Base-by-base conservation (phyloP, 2,888 invertebrate genomes). In the Physocephala rufipes region DNA sequence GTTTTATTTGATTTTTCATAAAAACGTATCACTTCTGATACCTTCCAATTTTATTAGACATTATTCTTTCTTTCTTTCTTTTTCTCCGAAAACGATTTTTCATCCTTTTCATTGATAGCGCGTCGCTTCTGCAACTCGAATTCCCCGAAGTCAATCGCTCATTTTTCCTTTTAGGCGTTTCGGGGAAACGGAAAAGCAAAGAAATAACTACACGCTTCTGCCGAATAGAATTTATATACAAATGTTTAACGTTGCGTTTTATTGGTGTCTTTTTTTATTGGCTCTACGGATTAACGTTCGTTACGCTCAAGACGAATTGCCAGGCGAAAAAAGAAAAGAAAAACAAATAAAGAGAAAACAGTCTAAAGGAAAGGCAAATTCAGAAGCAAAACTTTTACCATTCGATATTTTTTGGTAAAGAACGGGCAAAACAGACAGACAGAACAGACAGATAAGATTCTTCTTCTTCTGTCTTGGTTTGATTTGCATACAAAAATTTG, bases 231-330 rank as follows among this genome's bases (percentile, higher is more conserved):
- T 68, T 59, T 30, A 36, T 51, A 68, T 68, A 62, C 53, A 68
- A 68, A 68, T 68, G 68, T 68, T 68, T 62, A 68, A 68, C 61
- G 62, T 68, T 49, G 68, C 68, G 36, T 68, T 68, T 68, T 62
- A 68, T 68, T 68, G 68, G 47, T 21, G 49, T 28, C 19, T 30
- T 49, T 51, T 67, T 45, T 67, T 66, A 53, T 66, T 66, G 61
- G 61, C 68, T 51, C 19, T 7, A 36, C 21, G 51, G 62, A 68
- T 68, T 68, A 68, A 68, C 62, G 68, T 68, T 61, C 68, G 68
- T 62, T 68, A 30, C 62, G 68, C 68, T 68, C 68, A 62, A 51
- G 62, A 68, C 62, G 68, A 68, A 68, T 67, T 67, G 67, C 26
- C 58, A 51, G 51, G 15, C 58, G 28, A 58, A 36, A 36, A 4